These are phyloP conservation scores for Copsychus sechellarum DNA, from an alignment of 2,113 vertebrate species.

Conservation along the genomic window DNA sequence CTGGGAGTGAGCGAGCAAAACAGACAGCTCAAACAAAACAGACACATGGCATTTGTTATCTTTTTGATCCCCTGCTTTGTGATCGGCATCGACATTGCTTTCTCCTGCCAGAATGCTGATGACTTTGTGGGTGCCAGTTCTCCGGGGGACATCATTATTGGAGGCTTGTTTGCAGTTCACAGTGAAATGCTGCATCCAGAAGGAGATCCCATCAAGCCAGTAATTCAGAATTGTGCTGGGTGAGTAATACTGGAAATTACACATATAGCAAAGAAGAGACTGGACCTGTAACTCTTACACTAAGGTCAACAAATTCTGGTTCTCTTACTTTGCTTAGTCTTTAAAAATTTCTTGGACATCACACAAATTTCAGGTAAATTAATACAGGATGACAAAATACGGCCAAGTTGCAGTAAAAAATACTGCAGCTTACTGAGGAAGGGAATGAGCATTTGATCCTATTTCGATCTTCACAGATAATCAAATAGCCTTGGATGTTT, in stretches of 20 bases:
- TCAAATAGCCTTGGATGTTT: neutral
- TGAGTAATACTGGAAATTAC: slow-evolving; percentile 65
- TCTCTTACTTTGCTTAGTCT: neutral
- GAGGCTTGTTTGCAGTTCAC: slow-evolving; percentile 78
- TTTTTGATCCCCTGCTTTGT: slow-evolving; percentile 52
- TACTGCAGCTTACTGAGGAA: neutral
- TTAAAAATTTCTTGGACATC: neutral
- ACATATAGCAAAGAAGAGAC: neutral
- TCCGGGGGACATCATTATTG: slow-evolving; percentile 73
- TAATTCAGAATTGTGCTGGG: slow-evolving; percentile 75
- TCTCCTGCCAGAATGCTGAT: slow-evolving; percentile 64
- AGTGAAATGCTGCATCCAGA: slow-evolving; percentile 65
- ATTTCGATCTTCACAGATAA: neutral
- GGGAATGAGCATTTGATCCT: neutral
- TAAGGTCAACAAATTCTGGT: neutral
- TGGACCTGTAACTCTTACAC: neutral
- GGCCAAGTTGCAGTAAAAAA: neutral
- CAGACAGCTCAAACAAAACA: neutral
- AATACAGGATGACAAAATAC: neutral
- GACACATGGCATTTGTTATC: slow-evolving; percentile 63
- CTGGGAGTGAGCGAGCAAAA: slow-evolving; percentile 15
- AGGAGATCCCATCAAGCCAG: slow-evolving; percentile 64
- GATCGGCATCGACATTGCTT: neutral
- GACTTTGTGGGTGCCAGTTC: slow-evolving; percentile 71
- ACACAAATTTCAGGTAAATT: accelerated